Evolutionary conservation across 2,113 vertebrate genomes (phyloP).

Genomic region (Reinhardtius hippoglossoides): DNA sequence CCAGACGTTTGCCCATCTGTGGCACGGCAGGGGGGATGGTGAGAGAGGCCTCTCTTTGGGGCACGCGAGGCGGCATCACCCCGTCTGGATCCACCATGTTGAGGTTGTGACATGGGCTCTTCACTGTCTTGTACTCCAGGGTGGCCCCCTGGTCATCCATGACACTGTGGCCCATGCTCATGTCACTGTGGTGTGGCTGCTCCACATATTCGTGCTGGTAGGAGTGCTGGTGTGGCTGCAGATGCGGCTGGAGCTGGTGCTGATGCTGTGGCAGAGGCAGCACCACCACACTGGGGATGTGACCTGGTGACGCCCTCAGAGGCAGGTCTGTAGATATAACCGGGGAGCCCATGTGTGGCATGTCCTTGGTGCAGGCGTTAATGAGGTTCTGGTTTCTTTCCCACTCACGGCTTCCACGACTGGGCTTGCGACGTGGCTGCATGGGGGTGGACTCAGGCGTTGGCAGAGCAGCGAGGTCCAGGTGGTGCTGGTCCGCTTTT

Average conservation of each 20-base stretch:
- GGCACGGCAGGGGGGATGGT: constrained; percentile 87
- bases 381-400: constrained; percentile 97
- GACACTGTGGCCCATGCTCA: constrained; percentile 83
- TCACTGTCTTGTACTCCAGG: constrained; percentile 95
- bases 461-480: constrained; percentile 93
- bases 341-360: constrained; percentile 88
- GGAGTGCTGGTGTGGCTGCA: constrained; percentile 91
- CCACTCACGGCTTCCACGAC: constrained; percentile 95
- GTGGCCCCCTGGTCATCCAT: constrained; percentile 93
- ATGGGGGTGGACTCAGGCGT: constrained; percentile 97
- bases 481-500: constrained; percentile 96
- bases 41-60: constrained; percentile 95
- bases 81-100: constrained; percentile 89
- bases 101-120: constrained; percentile 90
- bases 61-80: constrained; percentile 92
- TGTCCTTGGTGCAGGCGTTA: constrained; percentile 97
- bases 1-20: constrained; percentile 93
- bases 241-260: constrained; percentile 84
- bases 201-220: constrained; percentile 98
- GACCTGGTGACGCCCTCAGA: constrained; percentile 93
- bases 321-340: constrained; percentile 95
- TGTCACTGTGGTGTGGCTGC: constrained; percentile 88
- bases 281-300: constrained; percentile 96
- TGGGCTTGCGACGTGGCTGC: constrained; percentile 94
- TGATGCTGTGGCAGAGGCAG: constrained; percentile 90